Evolutionary conservation across 30 jellyfish, hydroid and myxozoan species (phyloP).

Genomic region (Haliclystus octoradiatus): DNA sequence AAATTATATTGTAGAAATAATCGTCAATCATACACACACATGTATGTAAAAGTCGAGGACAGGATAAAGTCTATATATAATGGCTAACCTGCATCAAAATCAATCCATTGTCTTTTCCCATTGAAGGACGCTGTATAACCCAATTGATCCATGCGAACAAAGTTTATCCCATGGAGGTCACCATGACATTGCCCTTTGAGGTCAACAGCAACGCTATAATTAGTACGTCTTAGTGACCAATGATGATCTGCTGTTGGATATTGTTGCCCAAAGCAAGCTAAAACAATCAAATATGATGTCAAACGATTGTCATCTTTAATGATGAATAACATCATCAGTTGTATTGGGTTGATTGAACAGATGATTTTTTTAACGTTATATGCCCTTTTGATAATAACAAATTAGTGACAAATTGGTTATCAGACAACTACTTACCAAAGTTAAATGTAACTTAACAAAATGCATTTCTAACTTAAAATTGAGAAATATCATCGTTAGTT

Average conservation of each 20-base stretch:
- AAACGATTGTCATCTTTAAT: too few relatives aligned
- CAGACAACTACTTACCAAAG: too few relatives aligned
- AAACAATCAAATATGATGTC: too few relatives aligned
- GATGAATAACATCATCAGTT: too few relatives aligned
- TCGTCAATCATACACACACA: neutral
- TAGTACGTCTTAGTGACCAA: slow-evolving; percentile 15
- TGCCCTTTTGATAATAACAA: too few relatives aligned
- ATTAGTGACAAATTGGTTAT: too few relatives aligned
- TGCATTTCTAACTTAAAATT: too few relatives aligned
- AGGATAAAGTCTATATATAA: neutral
- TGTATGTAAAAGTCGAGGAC: neutral
- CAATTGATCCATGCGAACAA: slow-evolving; percentile 10
- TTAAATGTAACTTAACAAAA: too few relatives aligned
- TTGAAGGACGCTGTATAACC: slow-evolving; percentile 24
- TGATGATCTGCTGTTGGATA: slow-evolving; percentile 12
- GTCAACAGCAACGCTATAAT: neutral
- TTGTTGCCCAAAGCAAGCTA: slow-evolving; percentile 4
- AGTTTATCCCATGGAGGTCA: slow-evolving; percentile 14
- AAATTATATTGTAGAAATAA: too few relatives aligned
- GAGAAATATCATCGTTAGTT: too few relatives aligned
- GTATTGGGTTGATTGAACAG: too few relatives aligned
- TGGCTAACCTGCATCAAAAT: slow-evolving; percentile 19
- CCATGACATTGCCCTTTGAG: slow-evolving; percentile 10
- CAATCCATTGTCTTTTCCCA: slow-evolving; percentile 34
- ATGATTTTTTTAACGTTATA: too few relatives aligned